Evolutionary conservation across 2,113 vertebrate genomes (phyloP).

Genomic region (Callospermophilus lateralis): DNA sequence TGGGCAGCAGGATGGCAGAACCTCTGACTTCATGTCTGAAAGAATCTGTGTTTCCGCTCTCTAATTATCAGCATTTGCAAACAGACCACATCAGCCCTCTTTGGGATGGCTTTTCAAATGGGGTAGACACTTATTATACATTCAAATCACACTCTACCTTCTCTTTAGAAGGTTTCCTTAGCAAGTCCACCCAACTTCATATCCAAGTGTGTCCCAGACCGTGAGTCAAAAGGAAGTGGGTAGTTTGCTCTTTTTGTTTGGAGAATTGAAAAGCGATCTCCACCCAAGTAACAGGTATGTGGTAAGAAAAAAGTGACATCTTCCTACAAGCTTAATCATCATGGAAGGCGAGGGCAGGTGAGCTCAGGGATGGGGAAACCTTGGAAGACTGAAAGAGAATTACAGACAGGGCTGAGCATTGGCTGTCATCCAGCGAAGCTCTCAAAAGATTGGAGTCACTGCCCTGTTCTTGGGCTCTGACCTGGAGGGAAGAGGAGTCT

Average conservation of each 20-base stretch:
- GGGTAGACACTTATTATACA: constrained; percentile 46
- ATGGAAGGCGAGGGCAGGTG: constrained; percentile 7
- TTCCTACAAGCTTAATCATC: constrained; percentile 53
- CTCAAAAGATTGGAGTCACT: constrained; percentile 71
- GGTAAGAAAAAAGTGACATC: background rate
- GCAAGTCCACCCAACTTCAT: background rate
- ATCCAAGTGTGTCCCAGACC: constrained; percentile 35
- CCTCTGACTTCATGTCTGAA: constrained; percentile 77
- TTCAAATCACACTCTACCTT: constrained; percentile 53
- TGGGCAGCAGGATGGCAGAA: constrained; percentile 27
- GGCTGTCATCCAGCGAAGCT: constrained; percentile 77
- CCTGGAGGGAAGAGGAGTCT: constrained; percentile 62
- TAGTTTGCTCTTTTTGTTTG: constrained; percentile 17
- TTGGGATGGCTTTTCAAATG: constrained; percentile 57
- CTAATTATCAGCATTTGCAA: constrained; percentile 54
- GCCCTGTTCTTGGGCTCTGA: constrained; percentile 57
- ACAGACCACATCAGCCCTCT: constrained; percentile 22
- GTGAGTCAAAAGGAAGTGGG: constrained; percentile 57
- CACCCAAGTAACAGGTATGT: constrained; percentile 61
- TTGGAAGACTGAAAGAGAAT: constrained; percentile 52
- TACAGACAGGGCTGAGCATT: constrained; percentile 40
- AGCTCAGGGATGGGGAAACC: background rate
- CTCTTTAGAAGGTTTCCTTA: constrained; percentile 46
- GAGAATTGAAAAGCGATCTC: constrained; percentile 68
- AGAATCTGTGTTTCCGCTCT: constrained; percentile 8